Conservation (phyloP, 2,113 vertebrate genomes). For the Semnopithecus entellus region DNA sequence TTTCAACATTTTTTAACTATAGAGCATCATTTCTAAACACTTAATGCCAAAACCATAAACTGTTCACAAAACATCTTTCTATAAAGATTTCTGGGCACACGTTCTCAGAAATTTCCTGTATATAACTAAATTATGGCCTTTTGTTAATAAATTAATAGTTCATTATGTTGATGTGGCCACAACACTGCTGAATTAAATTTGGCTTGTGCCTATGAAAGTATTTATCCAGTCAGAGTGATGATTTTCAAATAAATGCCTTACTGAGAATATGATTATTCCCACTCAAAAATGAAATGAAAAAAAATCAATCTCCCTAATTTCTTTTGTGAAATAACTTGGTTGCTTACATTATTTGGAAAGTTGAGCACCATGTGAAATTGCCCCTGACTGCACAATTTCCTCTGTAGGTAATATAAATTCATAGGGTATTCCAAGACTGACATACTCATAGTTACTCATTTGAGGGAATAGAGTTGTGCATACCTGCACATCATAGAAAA, state of each 20-base stretch:
- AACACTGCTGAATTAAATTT: slow-evolving; percentile 35
- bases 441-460: slow-evolving; percentile 71
- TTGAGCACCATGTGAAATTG: background rate
- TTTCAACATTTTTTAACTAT: background rate
- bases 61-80: background rate
- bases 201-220: background rate
- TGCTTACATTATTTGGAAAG: slow-evolving; percentile 41
- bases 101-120: background rate
- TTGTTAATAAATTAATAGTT: slow-evolving; percentile 15
- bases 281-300: slow-evolving; percentile 39
- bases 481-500: slow-evolving; percentile 60
- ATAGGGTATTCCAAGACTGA: slow-evolving; percentile 43
- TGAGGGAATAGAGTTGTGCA: slow-evolving; percentile 46
- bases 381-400: slow-evolving; percentile 35
- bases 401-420: slow-evolving; percentile 48
- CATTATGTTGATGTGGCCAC: background rate
- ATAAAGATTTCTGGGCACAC: background rate
- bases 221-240: background rate
- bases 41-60: background rate
- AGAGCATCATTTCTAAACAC: background rate
- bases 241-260: slow-evolving; percentile 3
- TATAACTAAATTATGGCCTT: background rate
- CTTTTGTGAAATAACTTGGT: background rate
- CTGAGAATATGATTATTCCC: background rate
- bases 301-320: background rate